Base-by-base conservation (phyloP, 2,113 vertebrate genomes). In the Malurus cyaneus region DNA sequence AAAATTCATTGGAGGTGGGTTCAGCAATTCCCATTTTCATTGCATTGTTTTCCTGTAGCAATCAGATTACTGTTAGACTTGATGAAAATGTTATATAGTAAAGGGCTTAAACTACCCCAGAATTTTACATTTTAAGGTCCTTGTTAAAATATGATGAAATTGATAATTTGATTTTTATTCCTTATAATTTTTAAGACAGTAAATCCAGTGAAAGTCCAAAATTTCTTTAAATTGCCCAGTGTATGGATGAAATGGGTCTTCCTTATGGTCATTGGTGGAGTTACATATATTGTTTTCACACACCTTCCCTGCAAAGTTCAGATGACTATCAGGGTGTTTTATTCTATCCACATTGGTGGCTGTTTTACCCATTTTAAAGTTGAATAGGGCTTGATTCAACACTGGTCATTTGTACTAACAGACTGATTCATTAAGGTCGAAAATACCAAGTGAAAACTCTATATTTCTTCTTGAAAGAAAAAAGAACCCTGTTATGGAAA, bases 401-500 rank as follows among this genome's bases (percentile, higher is more conserved):
- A 36, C 4, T 56, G 12, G 7, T 41, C 14, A 44, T 47, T 50
- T 88, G 9, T 74, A 28, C 49, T 52, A 72, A 76, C 44, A 83
- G 39, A 32, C 16, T 72, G 49, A 52, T 65, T 67, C 8, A 25
- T 73, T 64, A 77, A 80, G 4, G 3, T 29, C 11, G 14, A 83
- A 62, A 69, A 53, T 4, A 39, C 61, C 23, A 71, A 18, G 16
- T 60, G 26, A 67, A 80, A 91, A 11, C 2, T 71, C 5, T 53
- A 8, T 56, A 2, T 66, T 74, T 53, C 20, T 47, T 61, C 88
- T 31, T 28, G 9, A 44, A 74, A 39, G 6, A 31, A 60, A 56
- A 59, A 85, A 36, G 6, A 34, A 2, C 4, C 0, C 0, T 26
- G 2, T 47, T 80, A 23, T 6, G 2, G 8, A 12, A 72, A 80